Evolutionary conservation across 2,113 vertebrate species (phyloP).

Genomic region (Mormyrus lacerda): DNA sequence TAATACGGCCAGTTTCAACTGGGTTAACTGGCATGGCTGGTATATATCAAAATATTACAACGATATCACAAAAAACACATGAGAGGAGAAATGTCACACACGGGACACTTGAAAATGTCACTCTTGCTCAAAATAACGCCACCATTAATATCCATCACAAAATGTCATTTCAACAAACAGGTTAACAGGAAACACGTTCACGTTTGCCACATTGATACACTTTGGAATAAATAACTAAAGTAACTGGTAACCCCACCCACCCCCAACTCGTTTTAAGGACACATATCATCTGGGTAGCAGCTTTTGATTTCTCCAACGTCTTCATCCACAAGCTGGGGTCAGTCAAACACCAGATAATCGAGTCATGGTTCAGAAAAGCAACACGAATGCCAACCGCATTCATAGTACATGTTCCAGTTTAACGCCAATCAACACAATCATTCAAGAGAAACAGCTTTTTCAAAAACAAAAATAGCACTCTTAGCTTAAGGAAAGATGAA

Average conservation of each 20-base stretch:
- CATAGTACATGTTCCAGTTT: constrained; percentile 56
- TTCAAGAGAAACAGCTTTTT: constrained; percentile 31
- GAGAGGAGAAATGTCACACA: neutral
- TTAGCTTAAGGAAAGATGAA: constrained; percentile 2
- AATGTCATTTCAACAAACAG: neutral
- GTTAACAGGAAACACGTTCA: neutral
- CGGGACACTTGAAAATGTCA: neutral
- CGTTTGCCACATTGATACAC: neutral
- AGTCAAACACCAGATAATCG: constrained; percentile 26
- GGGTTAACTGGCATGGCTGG: neutral
- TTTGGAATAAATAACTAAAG: neutral
- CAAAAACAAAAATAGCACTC: neutral
- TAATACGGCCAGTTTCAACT: neutral
- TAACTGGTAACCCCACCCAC: neutral
- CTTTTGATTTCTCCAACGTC: constrained; percentile 29
- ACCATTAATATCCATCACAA: neutral
- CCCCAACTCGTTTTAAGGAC: neutral
- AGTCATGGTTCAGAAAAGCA: constrained; percentile 48
- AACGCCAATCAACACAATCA: constrained; percentile 40
- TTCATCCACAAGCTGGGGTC: constrained; percentile 31
- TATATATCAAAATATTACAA: neutral
- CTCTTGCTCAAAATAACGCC: neutral
- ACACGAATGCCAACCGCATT: constrained; percentile 38
- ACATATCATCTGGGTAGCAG: constrained; percentile 6
- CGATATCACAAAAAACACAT: neutral